Percentiles rank a stretch among this genome's conserved stretches.
Conservation (phyloP, 1,140 invertebrate genomes). For the Schlechtendalia chinensis region DNA sequence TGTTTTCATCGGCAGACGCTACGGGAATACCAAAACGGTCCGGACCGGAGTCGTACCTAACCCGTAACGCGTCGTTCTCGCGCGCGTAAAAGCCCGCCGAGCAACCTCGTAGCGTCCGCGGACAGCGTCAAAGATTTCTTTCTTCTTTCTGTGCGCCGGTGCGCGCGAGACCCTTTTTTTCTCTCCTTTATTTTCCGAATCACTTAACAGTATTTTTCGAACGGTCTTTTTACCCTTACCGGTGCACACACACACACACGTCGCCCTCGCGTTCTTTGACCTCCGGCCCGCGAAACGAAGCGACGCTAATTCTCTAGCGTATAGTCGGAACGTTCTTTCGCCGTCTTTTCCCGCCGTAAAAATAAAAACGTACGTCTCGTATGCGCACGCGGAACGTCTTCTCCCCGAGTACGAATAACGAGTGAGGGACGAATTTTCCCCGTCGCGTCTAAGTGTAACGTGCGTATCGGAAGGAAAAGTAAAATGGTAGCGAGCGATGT, state of each 20-base stretch:
- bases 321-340: not conserved
- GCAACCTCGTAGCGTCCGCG: not conserved
- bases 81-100: not conserved
- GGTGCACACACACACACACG: not conserved
- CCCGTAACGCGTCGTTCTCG: not conserved
- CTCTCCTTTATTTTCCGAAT: constrained; percentile 47
- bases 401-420: too few species aligned
- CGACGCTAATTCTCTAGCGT: not conserved
- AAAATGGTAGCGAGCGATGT: too few species aligned
- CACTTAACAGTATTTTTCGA: constrained; percentile 49
- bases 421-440: not conserved
- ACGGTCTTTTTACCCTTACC: constrained; percentile 9
- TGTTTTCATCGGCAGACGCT: constrained; percentile 2
- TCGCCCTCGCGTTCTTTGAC: not conserved
- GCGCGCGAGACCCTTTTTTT: constrained; percentile 7
- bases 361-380: not conserved
- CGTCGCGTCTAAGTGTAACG: not conserved
- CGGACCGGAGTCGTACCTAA: not conserved
- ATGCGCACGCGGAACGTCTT: not conserved
- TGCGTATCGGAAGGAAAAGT: too few species aligned
- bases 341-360: not conserved
- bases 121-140: too few species aligned
- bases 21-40: constrained; percentile 28
- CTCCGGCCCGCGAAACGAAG: not conserved
- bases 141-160: too few species aligned